phyloP scores from a whole-genome alignment of 2,888 invertebrate species.

The Corythucha ciliata region DNA sequence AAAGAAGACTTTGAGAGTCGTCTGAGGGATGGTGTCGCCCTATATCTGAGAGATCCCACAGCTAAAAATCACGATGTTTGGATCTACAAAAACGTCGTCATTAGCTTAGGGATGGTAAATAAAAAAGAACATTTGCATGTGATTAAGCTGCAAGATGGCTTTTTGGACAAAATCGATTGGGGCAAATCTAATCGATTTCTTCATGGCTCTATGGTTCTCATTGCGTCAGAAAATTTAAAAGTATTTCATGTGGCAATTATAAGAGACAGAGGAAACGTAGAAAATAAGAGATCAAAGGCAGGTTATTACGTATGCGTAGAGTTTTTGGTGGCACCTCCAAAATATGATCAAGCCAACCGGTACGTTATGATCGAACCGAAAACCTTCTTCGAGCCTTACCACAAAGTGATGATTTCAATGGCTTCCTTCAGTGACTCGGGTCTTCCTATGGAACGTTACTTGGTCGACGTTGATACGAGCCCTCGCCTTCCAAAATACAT shows the following conservation, averaged over 20 bases:
- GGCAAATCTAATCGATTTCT: background rate
- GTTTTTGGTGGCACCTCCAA: conserved; percentile 6
- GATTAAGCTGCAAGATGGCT: conserved; percentile 8
- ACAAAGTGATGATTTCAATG: conserved; percentile 19
- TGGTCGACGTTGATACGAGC: conserved; percentile 47
- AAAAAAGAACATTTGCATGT: background rate
- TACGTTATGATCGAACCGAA: conserved; percentile 3
- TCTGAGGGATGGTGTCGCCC: conserved; percentile 50
- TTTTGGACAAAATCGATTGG: background rate
- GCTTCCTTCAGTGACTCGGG: conserved; percentile 3
- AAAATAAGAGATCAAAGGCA: background rate
- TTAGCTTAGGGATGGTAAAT: background rate
- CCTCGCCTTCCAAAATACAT: conserved; percentile 42
- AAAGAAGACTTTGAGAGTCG: conserved; percentile 74
- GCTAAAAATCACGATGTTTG: background rate
- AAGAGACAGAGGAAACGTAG: conserved; percentile 45
- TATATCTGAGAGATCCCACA: background rate
- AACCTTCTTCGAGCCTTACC: conserved; percentile 19
- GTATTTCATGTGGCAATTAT: conserved; percentile 61
- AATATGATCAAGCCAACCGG: background rate
- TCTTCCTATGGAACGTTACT: conserved; percentile 60
- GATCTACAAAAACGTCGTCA: background rate
- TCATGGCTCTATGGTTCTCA: conserved; percentile 14
- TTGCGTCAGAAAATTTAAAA: conserved; percentile 56
- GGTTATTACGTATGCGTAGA: conserved; percentile 10